These are phyloP conservation scores for Mythimna albipuncta DNA, from an alignment of 2,888 invertebrate genomes.

Conservation along the genomic window DNA sequence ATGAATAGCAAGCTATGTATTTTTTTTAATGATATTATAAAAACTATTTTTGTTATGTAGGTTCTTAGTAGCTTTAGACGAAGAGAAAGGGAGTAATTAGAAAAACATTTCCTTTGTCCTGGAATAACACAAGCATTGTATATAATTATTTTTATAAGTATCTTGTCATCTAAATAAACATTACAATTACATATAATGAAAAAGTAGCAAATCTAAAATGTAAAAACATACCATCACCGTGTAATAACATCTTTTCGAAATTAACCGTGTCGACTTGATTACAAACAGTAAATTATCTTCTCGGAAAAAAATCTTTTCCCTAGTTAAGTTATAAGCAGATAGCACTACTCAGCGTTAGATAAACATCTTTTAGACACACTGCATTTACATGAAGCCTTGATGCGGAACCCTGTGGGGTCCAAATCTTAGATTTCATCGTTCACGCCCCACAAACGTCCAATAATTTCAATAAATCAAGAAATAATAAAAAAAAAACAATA, in stretches of 20 bases:
- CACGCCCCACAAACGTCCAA: constrained; percentile 30
- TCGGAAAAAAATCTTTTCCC: background rate
- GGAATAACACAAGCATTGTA: background rate
- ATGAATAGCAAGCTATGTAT: too few relatives aligned
- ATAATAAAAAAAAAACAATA: background rate
- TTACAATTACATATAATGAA: background rate
- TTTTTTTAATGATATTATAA: too few relatives aligned
- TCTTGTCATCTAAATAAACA: background rate
- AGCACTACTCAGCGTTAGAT: constrained; percentile 10
- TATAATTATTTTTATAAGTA: background rate
- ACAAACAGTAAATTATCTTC: background rate
- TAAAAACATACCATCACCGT: background rate
- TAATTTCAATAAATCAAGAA: constrained; percentile 34
- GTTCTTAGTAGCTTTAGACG: too few relatives aligned
- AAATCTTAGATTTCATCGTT: constrained; percentile 44
- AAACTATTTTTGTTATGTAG: too few relatives aligned
- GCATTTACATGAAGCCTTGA: constrained; percentile 13
- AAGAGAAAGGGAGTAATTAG: too few relatives aligned
- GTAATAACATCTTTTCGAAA: background rate
- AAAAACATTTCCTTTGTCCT: too few relatives aligned
- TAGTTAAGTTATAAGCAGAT: constrained; percentile 9
- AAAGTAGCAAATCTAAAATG: background rate
- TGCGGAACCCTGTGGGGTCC: constrained; percentile 32
- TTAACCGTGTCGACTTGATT: background rate
- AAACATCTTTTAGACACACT: constrained; percentile 24